These are phyloP conservation scores for Mareca penelope DNA, from an alignment of 2,797 vertebrate species.

Conservation along the genomic window DNA sequence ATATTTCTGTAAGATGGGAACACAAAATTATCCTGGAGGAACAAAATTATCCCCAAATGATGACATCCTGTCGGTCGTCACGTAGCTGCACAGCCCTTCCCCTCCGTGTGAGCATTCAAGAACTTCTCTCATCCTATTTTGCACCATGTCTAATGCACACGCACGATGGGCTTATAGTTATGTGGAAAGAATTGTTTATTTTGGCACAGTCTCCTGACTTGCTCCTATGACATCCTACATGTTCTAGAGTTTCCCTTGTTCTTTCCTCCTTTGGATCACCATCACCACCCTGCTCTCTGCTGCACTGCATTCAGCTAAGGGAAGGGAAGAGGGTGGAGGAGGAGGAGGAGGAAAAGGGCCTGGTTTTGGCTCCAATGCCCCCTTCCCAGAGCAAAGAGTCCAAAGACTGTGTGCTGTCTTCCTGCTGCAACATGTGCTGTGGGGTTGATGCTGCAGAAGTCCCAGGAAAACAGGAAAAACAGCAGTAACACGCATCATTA, in stretches of 20 bases:
- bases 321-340: background rate
- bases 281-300: background rate
- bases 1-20: background rate
- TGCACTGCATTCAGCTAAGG: background rate
- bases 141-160: background rate
- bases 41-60: background rate
- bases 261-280: background rate
- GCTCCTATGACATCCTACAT: background rate
- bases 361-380: background rate
- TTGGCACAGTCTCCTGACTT: background rate
- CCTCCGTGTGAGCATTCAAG: background rate
- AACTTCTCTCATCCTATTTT: background rate
- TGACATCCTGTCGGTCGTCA: background rate
- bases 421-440: background rate
- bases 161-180: background rate
- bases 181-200: background rate
- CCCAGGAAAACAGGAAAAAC: background rate
- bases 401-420: background rate
- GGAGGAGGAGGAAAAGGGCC: background rate
- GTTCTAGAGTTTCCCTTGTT: constrained; percentile 10
- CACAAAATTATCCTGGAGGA: background rate
- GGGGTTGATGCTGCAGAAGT: background rate
- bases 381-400: constrained; percentile 22
- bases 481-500: background rate
- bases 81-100: background rate